Percentiles rank a stretch among this genome's conserved stretches.
phyloP scores from a whole-genome alignment of 2,797 vertebrate genomes.

The Nannoperca obscura region DNA sequence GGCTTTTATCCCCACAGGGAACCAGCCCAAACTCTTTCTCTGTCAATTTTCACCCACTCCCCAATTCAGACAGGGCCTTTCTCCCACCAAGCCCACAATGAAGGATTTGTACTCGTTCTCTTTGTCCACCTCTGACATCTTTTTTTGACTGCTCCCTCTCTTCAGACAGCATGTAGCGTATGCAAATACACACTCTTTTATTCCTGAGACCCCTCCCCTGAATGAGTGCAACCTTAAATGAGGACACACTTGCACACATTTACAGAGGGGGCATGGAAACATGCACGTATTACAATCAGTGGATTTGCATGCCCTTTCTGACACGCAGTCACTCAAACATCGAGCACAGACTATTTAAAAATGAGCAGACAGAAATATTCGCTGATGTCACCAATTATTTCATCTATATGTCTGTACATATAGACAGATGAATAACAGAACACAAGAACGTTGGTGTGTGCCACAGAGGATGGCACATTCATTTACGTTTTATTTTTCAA shows the following conservation, averaged over 20 bases:
- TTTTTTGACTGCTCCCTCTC: slow-evolving; percentile 83
- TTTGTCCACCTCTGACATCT: slow-evolving; percentile 88
- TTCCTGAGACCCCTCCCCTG: slow-evolving; percentile 83
- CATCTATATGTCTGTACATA: not conserved
- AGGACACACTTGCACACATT: slow-evolving; percentile 86
- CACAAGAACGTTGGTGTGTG: not conserved
- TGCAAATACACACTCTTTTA: slow-evolving; percentile 91
- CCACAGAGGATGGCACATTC: not conserved
- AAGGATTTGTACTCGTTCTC: slow-evolving; percentile 85
- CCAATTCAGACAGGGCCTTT: slow-evolving; percentile 80
- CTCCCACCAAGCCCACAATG: slow-evolving; percentile 87
- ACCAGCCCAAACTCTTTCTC: slow-evolving; percentile 89
- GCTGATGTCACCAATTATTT: slow-evolving; percentile 21
- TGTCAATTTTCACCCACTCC: slow-evolving; percentile 80
- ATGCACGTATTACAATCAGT: slow-evolving; percentile 66
- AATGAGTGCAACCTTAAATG: slow-evolving; percentile 89
- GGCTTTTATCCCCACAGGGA: slow-evolving; percentile 91
- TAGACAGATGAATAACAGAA: not conserved
- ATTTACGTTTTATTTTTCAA: slow-evolving; percentile 1
- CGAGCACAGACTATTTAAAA: slow-evolving; percentile 38
- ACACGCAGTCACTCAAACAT: slow-evolving; percentile 62
- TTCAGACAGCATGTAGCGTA: slow-evolving; percentile 90
- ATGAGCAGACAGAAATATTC: slow-evolving; percentile 40
- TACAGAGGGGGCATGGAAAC: slow-evolving; percentile 72
- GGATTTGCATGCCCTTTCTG: slow-evolving; percentile 78